Evolutionary conservation across 2,113 vertebrate genomes (phyloP).

Genomic region (Heloderma charlesbogerti): DNA sequence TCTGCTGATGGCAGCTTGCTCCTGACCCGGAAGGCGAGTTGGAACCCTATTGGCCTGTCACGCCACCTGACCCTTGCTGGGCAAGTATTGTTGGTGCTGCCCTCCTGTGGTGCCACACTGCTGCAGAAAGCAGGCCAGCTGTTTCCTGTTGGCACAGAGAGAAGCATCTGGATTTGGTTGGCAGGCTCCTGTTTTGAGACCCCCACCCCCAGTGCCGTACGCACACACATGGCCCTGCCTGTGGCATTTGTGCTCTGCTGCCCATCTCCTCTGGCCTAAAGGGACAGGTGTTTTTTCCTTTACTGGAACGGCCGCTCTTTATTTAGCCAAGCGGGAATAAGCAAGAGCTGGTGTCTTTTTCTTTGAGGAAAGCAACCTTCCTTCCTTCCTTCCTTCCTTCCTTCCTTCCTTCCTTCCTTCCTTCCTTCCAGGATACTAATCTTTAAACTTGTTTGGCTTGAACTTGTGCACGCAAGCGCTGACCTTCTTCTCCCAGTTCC

Average conservation of each 20-base stretch:
- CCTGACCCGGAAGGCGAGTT: background rate
- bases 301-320: constrained; percentile 39
- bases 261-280: background rate
- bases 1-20: background rate
- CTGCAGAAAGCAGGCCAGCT: background rate
- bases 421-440: constrained; percentile 43
- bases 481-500: constrained; percentile 22
- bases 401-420: constrained; percentile 36
- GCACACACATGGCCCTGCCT: background rate
- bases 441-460: constrained; percentile 64
- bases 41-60: background rate
- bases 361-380: constrained; percentile 38
- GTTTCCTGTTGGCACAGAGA: background rate
- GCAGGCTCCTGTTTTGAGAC: background rate
- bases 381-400: constrained; percentile 32
- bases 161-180: background rate
- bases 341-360: constrained; percentile 1
- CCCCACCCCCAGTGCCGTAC: background rate
- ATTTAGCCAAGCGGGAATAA: constrained; percentile 20
- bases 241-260: background rate
- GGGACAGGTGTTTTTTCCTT: constrained; percentile 56
- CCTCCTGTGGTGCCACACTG: background rate
- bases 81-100: background rate
- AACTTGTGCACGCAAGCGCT: constrained; percentile 7
- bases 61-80: background rate